Percentiles rank a stretch among this genome's conserved stretches.
These are phyloP conservation scores for Corythornis madagascariensis DNA, from an alignment of 2,113 vertebrate genomes.

Conservation along the genomic window DNA sequence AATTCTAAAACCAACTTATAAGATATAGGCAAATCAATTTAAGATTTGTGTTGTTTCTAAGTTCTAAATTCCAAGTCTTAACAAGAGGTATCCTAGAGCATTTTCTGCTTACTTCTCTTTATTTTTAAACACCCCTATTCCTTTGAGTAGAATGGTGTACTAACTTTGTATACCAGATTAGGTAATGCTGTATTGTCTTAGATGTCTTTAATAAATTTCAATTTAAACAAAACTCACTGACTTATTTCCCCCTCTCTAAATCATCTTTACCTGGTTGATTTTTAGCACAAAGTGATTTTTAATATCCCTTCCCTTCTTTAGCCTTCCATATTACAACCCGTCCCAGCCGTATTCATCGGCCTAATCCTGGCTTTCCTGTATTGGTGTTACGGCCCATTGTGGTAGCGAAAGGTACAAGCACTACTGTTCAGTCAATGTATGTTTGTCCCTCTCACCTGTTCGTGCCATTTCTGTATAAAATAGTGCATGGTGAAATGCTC, in stretches of 20 bases:
- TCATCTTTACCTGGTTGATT: slow-evolving; percentile 77
- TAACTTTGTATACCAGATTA: slow-evolving; percentile 57
- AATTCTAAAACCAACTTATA: background rate
- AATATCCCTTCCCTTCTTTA: slow-evolving; percentile 96
- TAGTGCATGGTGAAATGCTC: slow-evolving; percentile 85
- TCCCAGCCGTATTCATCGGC: slow-evolving; percentile 99
- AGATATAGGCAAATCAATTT: slow-evolving; percentile 7
- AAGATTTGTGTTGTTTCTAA: background rate
- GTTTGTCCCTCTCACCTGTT: slow-evolving; percentile 84
- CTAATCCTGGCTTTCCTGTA: slow-evolving; percentile 99
- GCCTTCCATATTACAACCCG: slow-evolving; percentile 99
- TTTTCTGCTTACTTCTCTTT: slow-evolving; percentile 43
- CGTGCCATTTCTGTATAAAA: slow-evolving; percentile 82
- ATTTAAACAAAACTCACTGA: slow-evolving; percentile 68
- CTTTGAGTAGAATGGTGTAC: slow-evolving; percentile 60
- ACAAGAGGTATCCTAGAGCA: background rate
- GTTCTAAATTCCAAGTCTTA: slow-evolving; percentile 32
- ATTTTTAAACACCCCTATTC: slow-evolving; percentile 48
- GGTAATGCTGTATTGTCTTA: slow-evolving; percentile 71
- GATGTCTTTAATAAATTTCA: slow-evolving; percentile 78
- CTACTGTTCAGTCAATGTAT: slow-evolving; percentile 84
- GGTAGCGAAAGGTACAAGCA: slow-evolving; percentile 99
- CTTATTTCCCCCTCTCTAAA: slow-evolving; percentile 75
- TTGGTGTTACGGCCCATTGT: slow-evolving; percentile 99
- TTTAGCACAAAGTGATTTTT: slow-evolving; percentile 90